Conservation (phyloP, 2,113 vertebrate species). For the Corynorhinus townsendii region DNA sequence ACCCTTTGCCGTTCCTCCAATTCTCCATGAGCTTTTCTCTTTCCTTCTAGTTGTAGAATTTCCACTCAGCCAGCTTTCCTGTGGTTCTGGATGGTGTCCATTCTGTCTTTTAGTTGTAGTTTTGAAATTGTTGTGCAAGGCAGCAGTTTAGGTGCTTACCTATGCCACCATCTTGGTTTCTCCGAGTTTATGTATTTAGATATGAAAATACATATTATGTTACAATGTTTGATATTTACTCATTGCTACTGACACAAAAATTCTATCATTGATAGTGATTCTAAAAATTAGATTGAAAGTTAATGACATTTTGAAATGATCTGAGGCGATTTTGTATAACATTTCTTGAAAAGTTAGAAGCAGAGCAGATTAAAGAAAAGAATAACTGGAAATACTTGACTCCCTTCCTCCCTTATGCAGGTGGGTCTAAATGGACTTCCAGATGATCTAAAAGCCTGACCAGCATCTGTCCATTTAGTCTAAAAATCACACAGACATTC, state of each 20-base stretch:
- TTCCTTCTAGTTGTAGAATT: too few relatives aligned
- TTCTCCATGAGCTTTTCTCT: too few relatives aligned
- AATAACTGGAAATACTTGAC: neutral
- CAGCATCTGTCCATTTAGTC: neutral
- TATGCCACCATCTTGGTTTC: too few relatives aligned
- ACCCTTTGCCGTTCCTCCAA: too few relatives aligned
- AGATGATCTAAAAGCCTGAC: neutral
- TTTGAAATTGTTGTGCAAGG: too few relatives aligned
- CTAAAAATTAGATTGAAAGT: neutral
- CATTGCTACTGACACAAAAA: neutral
- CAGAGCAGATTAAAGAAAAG: neutral
- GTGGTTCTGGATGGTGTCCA: too few relatives aligned
- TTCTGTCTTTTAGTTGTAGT: too few relatives aligned
- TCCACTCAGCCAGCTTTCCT: too few relatives aligned
- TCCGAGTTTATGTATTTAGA: neutral
- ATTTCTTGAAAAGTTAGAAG: neutral
- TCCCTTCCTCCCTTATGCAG: neutral
- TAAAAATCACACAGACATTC: neutral
- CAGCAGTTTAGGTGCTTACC: too few relatives aligned
- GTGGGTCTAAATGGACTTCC: neutral
- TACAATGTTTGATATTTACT: neutral
- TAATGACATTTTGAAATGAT: constrained; percentile 13
- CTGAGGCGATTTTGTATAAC: neutral
- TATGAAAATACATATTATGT: neutral
- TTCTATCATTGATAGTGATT: neutral